phyloP scores from a whole-genome alignment of 2,113 vertebrate genomes.

The Toxotes jaculatrix region DNA sequence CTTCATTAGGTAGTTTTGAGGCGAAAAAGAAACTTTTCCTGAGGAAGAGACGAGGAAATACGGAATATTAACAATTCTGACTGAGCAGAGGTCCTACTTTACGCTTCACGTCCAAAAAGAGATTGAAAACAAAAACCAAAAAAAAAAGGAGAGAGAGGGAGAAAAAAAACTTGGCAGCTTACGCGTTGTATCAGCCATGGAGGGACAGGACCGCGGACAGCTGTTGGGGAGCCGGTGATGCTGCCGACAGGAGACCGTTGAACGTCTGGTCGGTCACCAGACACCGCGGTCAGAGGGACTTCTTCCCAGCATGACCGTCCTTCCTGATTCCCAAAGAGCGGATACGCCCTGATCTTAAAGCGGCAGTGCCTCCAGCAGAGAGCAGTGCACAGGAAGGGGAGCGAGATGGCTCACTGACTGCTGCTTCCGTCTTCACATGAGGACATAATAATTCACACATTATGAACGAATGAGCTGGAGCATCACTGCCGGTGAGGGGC shows the following conservation, averaged over 20 bases:
- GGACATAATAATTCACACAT: neutral
- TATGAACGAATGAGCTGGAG: neutral
- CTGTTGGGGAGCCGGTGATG: neutral
- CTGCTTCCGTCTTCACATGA: conserved; percentile 32
- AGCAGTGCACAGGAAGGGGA: neutral
- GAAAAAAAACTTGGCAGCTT: conserved; percentile 21
- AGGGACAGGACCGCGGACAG: neutral
- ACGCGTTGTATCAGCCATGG: conserved; percentile 58
- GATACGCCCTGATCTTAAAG: conserved; percentile 66
- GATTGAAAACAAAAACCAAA: neutral
- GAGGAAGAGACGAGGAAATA: neutral
- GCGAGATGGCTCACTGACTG: neutral
- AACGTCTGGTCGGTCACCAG: neutral
- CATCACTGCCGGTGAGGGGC: too few species aligned
- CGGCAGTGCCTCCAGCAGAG: neutral
- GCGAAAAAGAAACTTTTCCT: neutral
- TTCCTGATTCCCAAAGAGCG: conserved; percentile 60
- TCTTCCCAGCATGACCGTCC: neutral
- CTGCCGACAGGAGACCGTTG: neutral
- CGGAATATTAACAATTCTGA: too few species aligned
- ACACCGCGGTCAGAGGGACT: neutral
- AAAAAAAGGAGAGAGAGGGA: neutral
- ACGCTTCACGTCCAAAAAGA: accelerated
- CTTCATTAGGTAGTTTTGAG: neutral
- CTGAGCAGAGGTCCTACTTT: neutral